These are phyloP conservation scores for Portevinia maculata DNA, from an alignment of 2,888 invertebrate species.

Conservation along the genomic window DNA sequence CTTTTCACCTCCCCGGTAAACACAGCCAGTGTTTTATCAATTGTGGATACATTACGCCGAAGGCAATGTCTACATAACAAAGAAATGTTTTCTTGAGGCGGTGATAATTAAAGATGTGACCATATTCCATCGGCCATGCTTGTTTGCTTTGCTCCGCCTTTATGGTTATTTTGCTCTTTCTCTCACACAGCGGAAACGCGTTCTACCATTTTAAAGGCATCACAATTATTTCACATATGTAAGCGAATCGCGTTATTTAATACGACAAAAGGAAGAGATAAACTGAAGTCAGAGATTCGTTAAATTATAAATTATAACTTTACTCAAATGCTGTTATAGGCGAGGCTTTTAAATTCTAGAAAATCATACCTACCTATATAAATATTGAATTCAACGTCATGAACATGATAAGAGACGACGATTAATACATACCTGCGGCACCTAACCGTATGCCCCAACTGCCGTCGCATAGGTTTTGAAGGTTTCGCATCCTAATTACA, in stretches of 20 bases:
- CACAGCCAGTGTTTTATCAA: not conserved
- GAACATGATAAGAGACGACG: not conserved
- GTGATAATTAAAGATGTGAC: constrained; percentile 61
- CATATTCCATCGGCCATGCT: constrained; percentile 82
- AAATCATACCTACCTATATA: constrained; percentile 13
- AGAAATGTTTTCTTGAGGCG: constrained; percentile 52
- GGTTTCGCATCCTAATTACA: constrained; percentile 80
- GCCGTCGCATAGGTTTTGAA: constrained; percentile 21
- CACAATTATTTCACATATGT: constrained; percentile 37
- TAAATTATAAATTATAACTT: constrained; percentile 34
- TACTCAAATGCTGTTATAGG: constrained; percentile 7
- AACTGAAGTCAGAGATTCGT: constrained; percentile 17
- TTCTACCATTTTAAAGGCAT: constrained; percentile 42
- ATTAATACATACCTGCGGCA: not conserved
- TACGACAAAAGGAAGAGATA: constrained; percentile 31
- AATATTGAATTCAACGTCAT: too few species aligned
- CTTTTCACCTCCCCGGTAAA: not conserved
- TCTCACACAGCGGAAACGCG: constrained; percentile 20
- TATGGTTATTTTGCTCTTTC: constrained; percentile 75
- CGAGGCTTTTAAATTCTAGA: not conserved
- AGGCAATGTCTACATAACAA: not conserved
- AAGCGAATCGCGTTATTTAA: constrained; percentile 43
- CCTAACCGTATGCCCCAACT: too few species aligned
- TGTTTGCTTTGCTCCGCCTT: constrained; percentile 82
- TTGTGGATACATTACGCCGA: not conserved